phyloP scores from a whole-genome alignment of 2,797 vertebrate species.

The Picus viridis region DNA sequence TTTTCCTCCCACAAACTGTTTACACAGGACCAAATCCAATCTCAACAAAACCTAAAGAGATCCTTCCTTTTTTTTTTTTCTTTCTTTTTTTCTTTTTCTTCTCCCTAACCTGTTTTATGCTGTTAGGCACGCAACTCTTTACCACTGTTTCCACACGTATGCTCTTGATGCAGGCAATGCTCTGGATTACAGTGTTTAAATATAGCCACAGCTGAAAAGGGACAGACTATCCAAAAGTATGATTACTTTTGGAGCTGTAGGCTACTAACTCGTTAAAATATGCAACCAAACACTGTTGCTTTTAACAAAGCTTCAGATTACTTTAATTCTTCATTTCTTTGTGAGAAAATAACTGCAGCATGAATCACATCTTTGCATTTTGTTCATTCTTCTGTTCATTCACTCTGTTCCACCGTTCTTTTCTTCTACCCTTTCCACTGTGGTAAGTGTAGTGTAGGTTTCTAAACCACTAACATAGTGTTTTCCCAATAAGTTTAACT shows the following conservation, averaged over 20 bases:
- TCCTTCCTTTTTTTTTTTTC: fast-evolving
- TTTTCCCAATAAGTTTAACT: background rate
- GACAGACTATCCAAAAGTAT: background rate
- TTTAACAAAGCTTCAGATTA: background rate
- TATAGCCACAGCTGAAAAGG: background rate
- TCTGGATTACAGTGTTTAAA: background rate
- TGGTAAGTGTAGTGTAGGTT: background rate
- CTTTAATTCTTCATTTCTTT: background rate
- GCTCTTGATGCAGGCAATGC: background rate
- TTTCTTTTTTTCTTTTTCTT: too few species aligned
- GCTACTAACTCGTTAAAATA: background rate
- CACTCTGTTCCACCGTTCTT: background rate
- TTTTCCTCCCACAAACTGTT: background rate
- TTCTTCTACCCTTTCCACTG: background rate
- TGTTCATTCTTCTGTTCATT: background rate
- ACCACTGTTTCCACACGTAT: background rate
- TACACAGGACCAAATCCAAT: background rate
- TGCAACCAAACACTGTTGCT: background rate
- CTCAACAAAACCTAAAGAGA: background rate
- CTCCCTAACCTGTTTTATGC: background rate
- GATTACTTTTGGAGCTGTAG: background rate
- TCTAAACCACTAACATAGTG: background rate
- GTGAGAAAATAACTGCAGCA: background rate
- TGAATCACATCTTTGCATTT: background rate
- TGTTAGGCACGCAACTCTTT: background rate